Base-by-base conservation (phyloP, 2,888 invertebrate species). In the Halictus quadricinctus region DNA sequence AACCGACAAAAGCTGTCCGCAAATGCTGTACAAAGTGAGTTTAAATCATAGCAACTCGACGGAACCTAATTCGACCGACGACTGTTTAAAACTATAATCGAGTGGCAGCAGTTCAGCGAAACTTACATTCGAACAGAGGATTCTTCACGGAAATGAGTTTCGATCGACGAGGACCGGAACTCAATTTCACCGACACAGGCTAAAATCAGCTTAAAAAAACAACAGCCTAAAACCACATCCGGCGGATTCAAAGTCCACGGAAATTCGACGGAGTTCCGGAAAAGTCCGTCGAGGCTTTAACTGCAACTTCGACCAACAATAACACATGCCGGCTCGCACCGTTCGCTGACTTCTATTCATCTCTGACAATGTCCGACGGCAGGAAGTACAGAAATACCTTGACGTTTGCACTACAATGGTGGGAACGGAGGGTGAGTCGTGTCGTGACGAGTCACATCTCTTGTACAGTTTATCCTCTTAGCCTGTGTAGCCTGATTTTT, bases 331-430 rank as follows among this genome's bases (percentile, higher is more conserved):
- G 2, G 66, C 2, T 29, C 66, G 8, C 64, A 36, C 66, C 66
- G 7, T 36, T 66, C 29, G 36, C 64, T 2, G 64, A 66, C 66
- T 66, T 66, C 36, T 36, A 66, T 66, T 66, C 36, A 66, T 29
- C 66, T 18, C 18, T 4, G 36, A 66, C 66, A 66, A 66, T 66
- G 66, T 66, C 66, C 66, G 36, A 36, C 36, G 66, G 12, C 18
- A 66, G 36, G 66, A 66, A 66, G 36, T 66, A 36, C 66, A 66
- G 66, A 66, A 66, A 66, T 66, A 66, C 66, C 29, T 66, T 66
- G 66, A 66, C 36, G 66, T 66, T 29, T 66, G 18, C 66, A 0
- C 66, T 8, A 66, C 66, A 66, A 66, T 66, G 66, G 66, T 21
- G 29, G 36, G 4, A 66, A 64, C 6, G 29, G 66, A 21, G 66